Evolutionary conservation across 2,113 vertebrate species (phyloP).

Genomic region (Datnioides undecimradiatus): DNA sequence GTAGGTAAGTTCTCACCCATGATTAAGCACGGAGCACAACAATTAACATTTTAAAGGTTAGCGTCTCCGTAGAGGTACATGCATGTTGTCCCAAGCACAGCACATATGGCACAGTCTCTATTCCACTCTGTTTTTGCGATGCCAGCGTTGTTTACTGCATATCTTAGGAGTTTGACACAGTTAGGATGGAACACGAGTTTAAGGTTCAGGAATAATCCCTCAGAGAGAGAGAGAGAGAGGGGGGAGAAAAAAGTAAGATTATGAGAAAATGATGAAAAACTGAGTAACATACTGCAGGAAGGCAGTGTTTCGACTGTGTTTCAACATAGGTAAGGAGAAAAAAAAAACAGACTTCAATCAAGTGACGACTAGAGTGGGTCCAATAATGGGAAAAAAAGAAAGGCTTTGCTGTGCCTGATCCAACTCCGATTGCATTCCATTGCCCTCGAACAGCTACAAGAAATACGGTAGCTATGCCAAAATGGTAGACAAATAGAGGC

Average conservation of each 20-base stretch:
- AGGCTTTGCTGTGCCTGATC: neutral
- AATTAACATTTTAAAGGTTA: constrained; percentile 77
- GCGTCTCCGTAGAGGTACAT: constrained; percentile 37
- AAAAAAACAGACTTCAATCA: constrained; percentile 56
- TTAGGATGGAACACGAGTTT: constrained; percentile 57
- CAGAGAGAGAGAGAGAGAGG: constrained; percentile 23
- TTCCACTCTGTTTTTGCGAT: constrained; percentile 17
- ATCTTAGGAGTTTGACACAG: constrained; percentile 67
- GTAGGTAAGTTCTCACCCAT: constrained; percentile 17
- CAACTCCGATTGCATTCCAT: constrained; percentile 29
- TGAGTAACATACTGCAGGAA: constrained; percentile 57
- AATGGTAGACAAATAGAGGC: constrained; percentile 14
- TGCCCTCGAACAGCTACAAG: constrained; percentile 32
- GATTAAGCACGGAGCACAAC: constrained; percentile 54
- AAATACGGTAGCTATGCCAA: constrained; percentile 1
- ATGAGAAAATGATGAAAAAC: constrained; percentile 76
- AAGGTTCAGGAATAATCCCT: constrained; percentile 62
- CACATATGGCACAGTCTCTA: constrained; percentile 26
- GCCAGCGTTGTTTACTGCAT: constrained; percentile 61
- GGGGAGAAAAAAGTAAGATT: constrained; percentile 41
- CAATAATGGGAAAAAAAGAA: constrained; percentile 9
- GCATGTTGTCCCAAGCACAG: constrained; percentile 22
- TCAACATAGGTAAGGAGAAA: constrained; percentile 56
- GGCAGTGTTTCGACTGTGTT: constrained; percentile 46
- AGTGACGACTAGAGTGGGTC: constrained; percentile 26